Base-by-base conservation (phyloP, 2,113 vertebrate species). In the Catagonus wagneri region DNA sequence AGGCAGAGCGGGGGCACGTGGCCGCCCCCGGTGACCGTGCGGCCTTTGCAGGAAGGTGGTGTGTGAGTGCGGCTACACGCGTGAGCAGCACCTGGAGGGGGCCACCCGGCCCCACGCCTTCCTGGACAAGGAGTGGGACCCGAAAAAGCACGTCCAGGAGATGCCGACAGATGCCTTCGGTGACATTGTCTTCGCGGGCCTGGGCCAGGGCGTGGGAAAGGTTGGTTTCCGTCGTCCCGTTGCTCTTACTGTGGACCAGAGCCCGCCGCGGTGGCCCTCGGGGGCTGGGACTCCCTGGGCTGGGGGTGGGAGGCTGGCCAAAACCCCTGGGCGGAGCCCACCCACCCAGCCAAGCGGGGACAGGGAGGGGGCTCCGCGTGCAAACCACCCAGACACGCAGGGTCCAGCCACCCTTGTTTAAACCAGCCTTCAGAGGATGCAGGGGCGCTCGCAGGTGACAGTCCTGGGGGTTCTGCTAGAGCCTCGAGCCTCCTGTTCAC, bases 91-190 rank as follows among this genome's bases (percentile, higher is more conserved):
- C 95, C 83, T 94, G n/a, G 98, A 98, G 0, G 98, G 99, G 80
- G 99, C 99, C 96, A 96, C 98, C 89, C 98, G 98, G 72, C 97
- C 98, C 2, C 98, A 98, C 4, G 27, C 98, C 78, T 99, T 98
- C 94, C 96, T 98, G 69, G 99, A 98, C 15, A 98, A 98, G 80
- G 92, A 98, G 0, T 99, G 99, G 99, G 97, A 99, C 94, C 97
- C 74, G 74, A 97, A 98, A 92, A 99, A 95, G 89, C 99, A 99
- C 11, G 88, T 99, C 87, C 98, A 93, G 3, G 98, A 99, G 84
- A 97, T 98, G 91, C 99, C 99, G 2, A 99, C 99, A 0, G 99
- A 99, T 1, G 99, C 99, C 50, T 99, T 99, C 0, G 99, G 99
- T 22, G 99, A 99, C 58, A 99, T 99, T 29, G 97, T 58, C 93